Conservation (phyloP, 1,140 invertebrate genomes). For the Drosophila lacteicornis region DNA sequence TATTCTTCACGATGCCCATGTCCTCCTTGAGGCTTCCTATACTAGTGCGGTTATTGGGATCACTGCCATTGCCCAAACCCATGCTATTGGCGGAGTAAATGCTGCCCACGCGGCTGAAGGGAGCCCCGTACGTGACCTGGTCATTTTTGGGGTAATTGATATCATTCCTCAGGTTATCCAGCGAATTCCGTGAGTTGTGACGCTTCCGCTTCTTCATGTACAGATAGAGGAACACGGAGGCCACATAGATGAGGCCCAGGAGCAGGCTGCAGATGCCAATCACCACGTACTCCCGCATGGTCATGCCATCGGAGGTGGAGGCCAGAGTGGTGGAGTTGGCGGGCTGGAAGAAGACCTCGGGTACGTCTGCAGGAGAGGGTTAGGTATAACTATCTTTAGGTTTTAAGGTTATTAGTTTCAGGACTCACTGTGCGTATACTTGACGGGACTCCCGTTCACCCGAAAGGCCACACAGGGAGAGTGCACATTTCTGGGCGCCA, state of each 20-base stretch:
- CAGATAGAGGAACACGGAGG: slow-evolving; percentile 92
- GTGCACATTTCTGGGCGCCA: slow-evolving; percentile 86
- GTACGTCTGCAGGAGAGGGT: slow-evolving; percentile 87
- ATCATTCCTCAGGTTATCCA: slow-evolving; percentile 73
- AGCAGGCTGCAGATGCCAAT: slow-evolving; percentile 92
- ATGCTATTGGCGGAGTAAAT: slow-evolving; percentile 73
- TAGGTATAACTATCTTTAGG: not conserved
- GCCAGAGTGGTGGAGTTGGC: slow-evolving; percentile 87
- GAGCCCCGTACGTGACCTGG: slow-evolving; percentile 78
- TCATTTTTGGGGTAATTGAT: slow-evolving; percentile 83
- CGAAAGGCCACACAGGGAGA: slow-evolving; percentile 93
- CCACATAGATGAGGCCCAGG: slow-evolving; percentile 92
- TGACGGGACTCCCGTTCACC: slow-evolving; percentile 91
- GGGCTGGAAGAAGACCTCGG: slow-evolving; percentile 91
- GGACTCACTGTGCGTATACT: slow-evolving; percentile 88
- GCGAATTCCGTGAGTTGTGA: slow-evolving; percentile 66
- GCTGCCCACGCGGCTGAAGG: slow-evolving; percentile 74
- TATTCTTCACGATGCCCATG: slow-evolving; percentile 89
- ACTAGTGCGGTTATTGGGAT: slow-evolving; percentile 62
- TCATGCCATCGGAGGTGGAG: slow-evolving; percentile 86
- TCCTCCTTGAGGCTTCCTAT: slow-evolving; percentile 79
- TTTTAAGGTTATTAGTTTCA: not conserved
- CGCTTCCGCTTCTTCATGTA: slow-evolving; percentile 88
- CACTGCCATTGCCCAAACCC: slow-evolving; percentile 58
- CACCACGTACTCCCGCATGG: slow-evolving; percentile 90